A percentile compares a stretch with the other conserved stretches of the same genome.
phyloP scores from a whole-genome alignment of 2,888 invertebrate genomes.

The Pimpla rufipes region DNA sequence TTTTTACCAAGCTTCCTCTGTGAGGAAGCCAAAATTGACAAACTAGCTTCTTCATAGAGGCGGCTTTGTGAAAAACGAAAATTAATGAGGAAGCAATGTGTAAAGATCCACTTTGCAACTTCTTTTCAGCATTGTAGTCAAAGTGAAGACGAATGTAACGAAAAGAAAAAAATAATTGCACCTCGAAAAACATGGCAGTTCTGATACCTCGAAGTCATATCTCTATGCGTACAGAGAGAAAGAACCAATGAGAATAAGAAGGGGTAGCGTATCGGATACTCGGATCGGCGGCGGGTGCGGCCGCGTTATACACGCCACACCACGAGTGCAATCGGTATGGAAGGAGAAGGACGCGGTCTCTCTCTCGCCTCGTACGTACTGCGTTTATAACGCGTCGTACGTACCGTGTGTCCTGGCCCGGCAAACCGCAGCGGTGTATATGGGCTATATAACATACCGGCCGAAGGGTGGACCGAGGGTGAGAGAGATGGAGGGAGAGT shows the following conservation, averaged over 20 bases:
- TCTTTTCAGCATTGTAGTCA: too few relatives aligned
- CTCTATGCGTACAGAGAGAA: background rate
- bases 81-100: too few relatives aligned
- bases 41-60: too few relatives aligned
- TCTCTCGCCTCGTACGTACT: background rate
- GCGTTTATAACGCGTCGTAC: background rate
- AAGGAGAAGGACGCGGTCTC: constrained; percentile 21
- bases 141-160: too few relatives aligned
- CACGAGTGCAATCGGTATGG: constrained; percentile 39
- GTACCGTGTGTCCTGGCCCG: background rate
- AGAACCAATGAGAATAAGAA: constrained; percentile 26
- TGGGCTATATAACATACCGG: constrained; percentile 25
- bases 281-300: constrained; percentile 62
- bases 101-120: too few relatives aligned
- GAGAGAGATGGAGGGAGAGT: constrained; percentile 34
- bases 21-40: too few relatives aligned
- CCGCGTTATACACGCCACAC: constrained; percentile 56
- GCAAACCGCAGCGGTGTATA: constrained; percentile 29
- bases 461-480: constrained; percentile 47
- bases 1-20: too few relatives aligned
- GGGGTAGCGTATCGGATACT: constrained; percentile 55
- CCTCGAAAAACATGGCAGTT: too few relatives aligned
- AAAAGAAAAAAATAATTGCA: too few relatives aligned
- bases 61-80: too few relatives aligned
- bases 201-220: too few relatives aligned